Evolutionary conservation across 2,113 vertebrate genomes (phyloP).

Genomic region (Aramus guarauna): DNA sequence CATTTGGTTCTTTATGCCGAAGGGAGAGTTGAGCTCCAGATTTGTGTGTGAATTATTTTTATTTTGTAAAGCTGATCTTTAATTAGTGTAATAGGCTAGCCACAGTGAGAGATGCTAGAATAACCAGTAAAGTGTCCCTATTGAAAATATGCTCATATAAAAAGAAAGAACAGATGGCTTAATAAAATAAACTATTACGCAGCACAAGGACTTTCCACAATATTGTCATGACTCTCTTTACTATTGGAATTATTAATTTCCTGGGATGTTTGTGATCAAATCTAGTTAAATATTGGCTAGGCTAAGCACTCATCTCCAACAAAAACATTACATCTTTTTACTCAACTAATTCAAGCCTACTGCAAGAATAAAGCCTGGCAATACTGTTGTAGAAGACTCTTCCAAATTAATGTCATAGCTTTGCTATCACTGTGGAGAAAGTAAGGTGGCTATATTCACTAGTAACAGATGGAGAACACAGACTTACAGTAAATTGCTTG

Average conservation of each 20-base stretch:
- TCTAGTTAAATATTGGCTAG: background rate
- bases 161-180: constrained; percentile 18
- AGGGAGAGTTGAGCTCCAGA: background rate
- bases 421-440: background rate
- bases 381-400: background rate
- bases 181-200: background rate
- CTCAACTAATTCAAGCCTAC: background rate
- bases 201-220: background rate
- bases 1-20: background rate
- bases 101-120: background rate
- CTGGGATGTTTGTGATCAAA: background rate
- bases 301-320: background rate
- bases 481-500: background rate
- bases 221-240: background rate
- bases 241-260: background rate
- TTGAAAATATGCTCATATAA: background rate
- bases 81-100: background rate
- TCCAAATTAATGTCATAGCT: background rate
- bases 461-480: background rate
- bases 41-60: background rate
- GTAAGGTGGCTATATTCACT: background rate
- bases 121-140: background rate
- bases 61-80: constrained; percentile 9
- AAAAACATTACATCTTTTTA: background rate
- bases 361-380: background rate